These are phyloP conservation scores for Camponotus vicinus DNA, from an alignment of 1,140 invertebrate genomes.

Conservation along the genomic window DNA sequence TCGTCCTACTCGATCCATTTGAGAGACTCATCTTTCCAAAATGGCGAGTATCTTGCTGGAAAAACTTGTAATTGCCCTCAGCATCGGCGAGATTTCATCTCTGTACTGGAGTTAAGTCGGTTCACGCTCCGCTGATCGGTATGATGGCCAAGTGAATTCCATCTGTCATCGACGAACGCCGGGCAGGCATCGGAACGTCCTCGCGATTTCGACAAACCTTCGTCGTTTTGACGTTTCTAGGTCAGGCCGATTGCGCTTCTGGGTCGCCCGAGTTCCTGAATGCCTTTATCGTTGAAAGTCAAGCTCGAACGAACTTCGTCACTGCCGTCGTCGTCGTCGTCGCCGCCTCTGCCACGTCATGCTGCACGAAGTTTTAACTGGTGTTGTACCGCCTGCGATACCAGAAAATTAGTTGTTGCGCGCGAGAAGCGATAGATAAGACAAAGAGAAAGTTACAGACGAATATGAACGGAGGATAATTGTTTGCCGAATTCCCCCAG, in stretches of 20 bases:
- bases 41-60: neutral
- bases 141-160: constrained; percentile 72
- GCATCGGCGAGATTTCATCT: constrained; percentile 14
- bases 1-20: neutral
- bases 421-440: constrained; percentile 32
- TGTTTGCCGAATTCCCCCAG: constrained; percentile 62
- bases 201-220: constrained; percentile 56
- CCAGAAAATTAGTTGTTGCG: constrained; percentile 66
- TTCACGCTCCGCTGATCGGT: constrained; percentile 63
- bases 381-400: constrained; percentile 65
- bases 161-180: constrained; percentile 58
- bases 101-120: constrained; percentile 37
- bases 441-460: constrained; percentile 65
- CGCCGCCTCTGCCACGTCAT: neutral
- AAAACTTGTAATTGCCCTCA: constrained; percentile 25
- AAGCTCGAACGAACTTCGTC: constrained; percentile 71
- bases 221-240: constrained; percentile 71
- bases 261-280: constrained; percentile 69
- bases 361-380: constrained; percentile 68
- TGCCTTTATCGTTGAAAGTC: constrained; percentile 68
- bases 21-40: constrained; percentile 13
- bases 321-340: neutral
- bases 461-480: constrained; percentile 64
- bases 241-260: constrained; percentile 68
- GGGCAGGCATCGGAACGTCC: neutral